Evolutionary conservation across 2,113 vertebrate genomes (phyloP), one percentile per base, ranked within the genome.

Genomic region (Crotalus viridis): DNA sequence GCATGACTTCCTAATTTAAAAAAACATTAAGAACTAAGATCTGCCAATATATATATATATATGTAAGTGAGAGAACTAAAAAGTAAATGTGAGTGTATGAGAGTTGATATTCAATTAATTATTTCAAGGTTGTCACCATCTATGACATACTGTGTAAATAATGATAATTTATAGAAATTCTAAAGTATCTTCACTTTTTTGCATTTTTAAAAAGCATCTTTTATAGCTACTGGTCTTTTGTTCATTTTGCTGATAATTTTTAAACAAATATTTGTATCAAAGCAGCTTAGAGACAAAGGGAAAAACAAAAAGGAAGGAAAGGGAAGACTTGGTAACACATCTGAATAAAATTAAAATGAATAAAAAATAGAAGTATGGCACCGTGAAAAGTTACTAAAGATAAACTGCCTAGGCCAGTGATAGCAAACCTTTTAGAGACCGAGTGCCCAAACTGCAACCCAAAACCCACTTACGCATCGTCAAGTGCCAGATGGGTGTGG

Each of bases 11-110:
- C 28, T n/a, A 28, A n/a, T 64, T 59, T 57, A 5, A 10, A n/a
- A 69, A 61, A 69, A 69, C 4, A 10, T 64, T 64, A n/a, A 69
- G 12, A 69, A n/a, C 12, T 69, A 69, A n/a, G 89, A 94, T 95
- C 94, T 96, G 94, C 91, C 94, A 94, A n/a, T n/a, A 95, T 95
- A 96, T 96, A 94, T 94, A 94, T 94, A 39, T 96, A 95, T 97
- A 94, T 96, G 95, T 96, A 95, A 94, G 61, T 91, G 89, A 93
- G 94, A 28, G 12, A 69, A 69, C n/a, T 69, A 69, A 69, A 69
- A 33, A 69, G 54, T 88, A 4, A 51, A 10, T 24, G 8, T 28
- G 22, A 10, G 7, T 5, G 39, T 48, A 1, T 86, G 54, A 55
- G 33, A 89, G 87, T 10, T 2, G 64, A 88, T 93, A 92, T 89